A percentile compares a stretch with the other conserved stretches of the same genome.
These are phyloP conservation scores for Megalurothrips usitatus DNA, from an alignment of 2,888 invertebrate species.

Conservation along the genomic window DNA sequence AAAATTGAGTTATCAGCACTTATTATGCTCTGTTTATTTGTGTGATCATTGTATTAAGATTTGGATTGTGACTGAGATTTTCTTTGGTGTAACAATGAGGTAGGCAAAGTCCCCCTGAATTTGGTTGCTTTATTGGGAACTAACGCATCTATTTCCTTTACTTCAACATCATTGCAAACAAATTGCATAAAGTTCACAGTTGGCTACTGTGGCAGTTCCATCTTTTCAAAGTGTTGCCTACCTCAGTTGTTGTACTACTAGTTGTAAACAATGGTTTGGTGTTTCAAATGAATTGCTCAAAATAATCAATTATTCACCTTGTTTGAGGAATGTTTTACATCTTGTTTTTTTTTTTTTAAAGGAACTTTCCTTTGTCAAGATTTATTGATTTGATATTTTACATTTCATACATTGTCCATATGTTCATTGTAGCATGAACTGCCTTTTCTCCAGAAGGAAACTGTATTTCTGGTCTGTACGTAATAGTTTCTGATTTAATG, in stretches of 20 bases:
- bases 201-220: not conserved
- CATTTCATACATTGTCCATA: no score
- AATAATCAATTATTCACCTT: not conserved
- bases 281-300: conserved; percentile 13
- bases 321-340: no score
- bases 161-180: not conserved
- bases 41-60: not conserved
- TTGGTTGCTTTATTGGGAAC: not conserved
- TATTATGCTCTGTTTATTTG: not conserved
- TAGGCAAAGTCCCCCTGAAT: not conserved
- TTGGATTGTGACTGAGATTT: conserved; percentile 2
- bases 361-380: no score
- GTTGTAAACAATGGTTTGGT: not conserved
- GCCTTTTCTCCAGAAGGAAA: no score
- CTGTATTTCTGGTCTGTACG: no score
- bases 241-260: not conserved
- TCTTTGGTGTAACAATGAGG: not conserved
- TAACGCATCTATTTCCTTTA: not conserved
- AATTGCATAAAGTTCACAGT: not conserved
- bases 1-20: not conserved
- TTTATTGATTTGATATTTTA: no score
- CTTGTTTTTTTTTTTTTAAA: no score
- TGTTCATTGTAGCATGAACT: no score
- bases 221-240: not conserved
- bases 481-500: no score